A percentile compares a stretch with the other conserved stretches of the same genome.
Evolutionary conservation across 2,113 vertebrate species (phyloP).

Genomic region (Calyptommatus sinebrachiatus): DNA sequence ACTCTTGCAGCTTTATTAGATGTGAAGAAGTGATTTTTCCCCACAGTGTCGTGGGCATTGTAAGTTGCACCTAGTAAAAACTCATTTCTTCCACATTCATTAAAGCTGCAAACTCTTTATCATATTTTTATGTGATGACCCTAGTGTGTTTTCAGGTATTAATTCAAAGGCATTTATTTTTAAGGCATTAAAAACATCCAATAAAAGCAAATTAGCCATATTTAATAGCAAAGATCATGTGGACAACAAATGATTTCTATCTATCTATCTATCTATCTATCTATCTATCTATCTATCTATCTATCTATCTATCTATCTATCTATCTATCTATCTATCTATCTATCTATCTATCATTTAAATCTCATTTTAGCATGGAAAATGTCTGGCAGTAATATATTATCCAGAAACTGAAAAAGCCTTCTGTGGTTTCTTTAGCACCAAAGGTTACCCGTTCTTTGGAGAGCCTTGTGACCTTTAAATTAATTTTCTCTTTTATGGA

Average conservation of each 20-base stretch:
- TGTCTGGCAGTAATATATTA: slow-evolving; percentile 48
- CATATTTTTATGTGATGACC: no score
- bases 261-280: slow-evolving; percentile 11
- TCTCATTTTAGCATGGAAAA: slow-evolving; percentile 43
- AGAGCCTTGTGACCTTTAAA: slow-evolving; percentile 59
- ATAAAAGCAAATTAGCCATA: not conserved
- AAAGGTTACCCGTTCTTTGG: slow-evolving; percentile 64
- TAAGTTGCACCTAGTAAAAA: no score
- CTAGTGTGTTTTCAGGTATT: not conserved
- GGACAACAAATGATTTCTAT: not conserved
- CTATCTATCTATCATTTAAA: slow-evolving; percentile 6
- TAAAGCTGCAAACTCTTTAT: no score
- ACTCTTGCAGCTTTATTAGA: no score
- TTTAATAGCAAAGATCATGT: slow-evolving; percentile 33
- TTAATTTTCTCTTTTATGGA: slow-evolving; percentile 60
- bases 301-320: slow-evolving; percentile 11
- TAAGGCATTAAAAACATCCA: not conserved
- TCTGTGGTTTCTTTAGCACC: slow-evolving; percentile 46
- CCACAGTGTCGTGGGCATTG: no score
- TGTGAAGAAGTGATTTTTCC: no score
- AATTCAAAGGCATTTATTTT: not conserved
- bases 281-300: slow-evolving; percentile 11
- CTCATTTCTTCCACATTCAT: no score
- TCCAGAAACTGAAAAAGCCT: slow-evolving; percentile 38
- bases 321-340: slow-evolving; percentile 21